phyloP scores from a whole-genome alignment of 2,113 vertebrate genomes.

The Prochilodus magdalenae region DNA sequence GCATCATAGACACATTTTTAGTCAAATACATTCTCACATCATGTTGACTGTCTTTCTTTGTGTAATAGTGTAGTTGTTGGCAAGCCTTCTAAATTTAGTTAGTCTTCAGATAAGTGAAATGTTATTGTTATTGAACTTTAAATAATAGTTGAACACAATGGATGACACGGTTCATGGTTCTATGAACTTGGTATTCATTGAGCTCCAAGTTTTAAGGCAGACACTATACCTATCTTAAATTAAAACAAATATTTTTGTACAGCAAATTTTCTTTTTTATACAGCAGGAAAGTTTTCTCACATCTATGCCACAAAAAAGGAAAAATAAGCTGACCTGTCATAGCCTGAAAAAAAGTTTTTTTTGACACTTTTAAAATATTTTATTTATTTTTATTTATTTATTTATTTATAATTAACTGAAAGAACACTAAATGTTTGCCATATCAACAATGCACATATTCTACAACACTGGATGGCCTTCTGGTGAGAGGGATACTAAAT shows the following conservation, averaged over 20 bases:
- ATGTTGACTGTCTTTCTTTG: background rate
- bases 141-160: too few relatives aligned
- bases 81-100: background rate
- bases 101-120: too few relatives aligned
- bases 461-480: background rate
- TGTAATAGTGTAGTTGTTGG: background rate
- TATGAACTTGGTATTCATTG: too few relatives aligned
- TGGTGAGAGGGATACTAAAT: background rate
- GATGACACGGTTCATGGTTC: too few relatives aligned
- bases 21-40: background rate
- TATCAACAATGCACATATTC: background rate
- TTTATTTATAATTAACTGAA: background rate
- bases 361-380: too few relatives aligned
- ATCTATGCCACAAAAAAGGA: background rate
- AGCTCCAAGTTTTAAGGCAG: too few relatives aligned
- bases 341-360: too few relatives aligned
- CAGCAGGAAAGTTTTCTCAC: background rate
- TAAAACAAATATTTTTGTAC: too few relatives aligned
- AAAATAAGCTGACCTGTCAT: background rate
- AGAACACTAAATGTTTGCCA: background rate
- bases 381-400: too few relatives aligned
- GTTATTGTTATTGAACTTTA: too few relatives aligned
- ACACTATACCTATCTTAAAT: too few relatives aligned
- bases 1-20: background rate
- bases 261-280: too few relatives aligned